Percentiles rank a stretch among this genome's conserved stretches.
These are phyloP conservation scores for Drosophila barbarae DNA, from an alignment of 2,888 invertebrate genomes.

Conservation along the genomic window DNA sequence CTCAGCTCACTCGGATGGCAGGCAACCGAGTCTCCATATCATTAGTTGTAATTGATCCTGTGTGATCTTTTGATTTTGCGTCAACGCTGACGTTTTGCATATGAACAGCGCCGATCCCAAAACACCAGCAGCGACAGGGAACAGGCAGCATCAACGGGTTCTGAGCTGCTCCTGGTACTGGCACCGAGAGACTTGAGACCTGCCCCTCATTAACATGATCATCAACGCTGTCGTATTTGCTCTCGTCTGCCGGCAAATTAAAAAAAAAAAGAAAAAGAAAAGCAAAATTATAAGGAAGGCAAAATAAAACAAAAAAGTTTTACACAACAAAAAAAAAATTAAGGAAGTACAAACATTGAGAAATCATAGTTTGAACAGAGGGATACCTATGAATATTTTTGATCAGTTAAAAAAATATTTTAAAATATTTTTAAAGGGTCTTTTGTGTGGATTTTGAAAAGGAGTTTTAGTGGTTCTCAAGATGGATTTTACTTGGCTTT, in stretches of 20 bases:
- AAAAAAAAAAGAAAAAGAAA: conserved; percentile 35
- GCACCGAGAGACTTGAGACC: conserved; percentile 31
- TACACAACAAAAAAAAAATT: not conserved
- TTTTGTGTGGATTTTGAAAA: not conserved
- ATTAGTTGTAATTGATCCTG: conserved; percentile 77
- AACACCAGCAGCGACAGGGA: conserved; percentile 47
- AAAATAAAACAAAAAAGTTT: conserved; percentile 8
- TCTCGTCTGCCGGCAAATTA: conserved; percentile 69
- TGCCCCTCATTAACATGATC: conserved; percentile 75
- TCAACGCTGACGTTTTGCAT: conserved; percentile 68
- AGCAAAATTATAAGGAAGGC: conserved; percentile 2
- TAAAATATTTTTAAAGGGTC: not conserved
- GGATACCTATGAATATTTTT: not conserved
- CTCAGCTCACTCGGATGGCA: not conserved
- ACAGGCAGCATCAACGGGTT: conserved; percentile 20
- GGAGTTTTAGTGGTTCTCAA: not conserved
- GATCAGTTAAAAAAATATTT: too few relatives aligned
- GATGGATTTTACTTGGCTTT: too few relatives aligned
- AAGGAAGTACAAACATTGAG: not conserved
- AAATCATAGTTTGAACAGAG: conserved; percentile 3
- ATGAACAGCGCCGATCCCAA: conserved; percentile 43
- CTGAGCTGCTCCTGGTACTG: conserved; percentile 15
- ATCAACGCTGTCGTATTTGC: conserved; percentile 75
- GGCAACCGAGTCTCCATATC: conserved; percentile 63
- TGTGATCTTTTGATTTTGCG: conserved; percentile 75